These are phyloP conservation scores for Strigamia crassipes DNA, from an alignment of 2,888 invertebrate species.

Conservation along the genomic window DNA sequence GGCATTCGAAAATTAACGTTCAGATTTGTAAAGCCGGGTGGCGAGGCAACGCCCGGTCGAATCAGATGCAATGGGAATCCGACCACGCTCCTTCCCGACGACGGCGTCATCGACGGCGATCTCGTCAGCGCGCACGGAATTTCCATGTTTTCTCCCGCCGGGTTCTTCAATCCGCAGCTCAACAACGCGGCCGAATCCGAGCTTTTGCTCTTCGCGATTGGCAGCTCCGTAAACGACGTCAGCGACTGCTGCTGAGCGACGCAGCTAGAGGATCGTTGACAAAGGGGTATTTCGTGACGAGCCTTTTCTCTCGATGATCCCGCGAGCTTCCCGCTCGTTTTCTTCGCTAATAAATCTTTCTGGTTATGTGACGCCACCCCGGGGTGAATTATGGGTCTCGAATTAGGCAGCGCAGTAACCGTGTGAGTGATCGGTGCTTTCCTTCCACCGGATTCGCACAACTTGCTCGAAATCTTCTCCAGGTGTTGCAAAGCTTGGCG, in stretches of 20 bases:
- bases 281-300: neutral
- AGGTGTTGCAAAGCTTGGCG: neutral
- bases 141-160: neutral
- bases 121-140: neutral
- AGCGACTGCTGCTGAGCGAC: neutral
- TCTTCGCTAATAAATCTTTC: neutral
- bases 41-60: neutral
- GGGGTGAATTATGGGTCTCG: neutral
- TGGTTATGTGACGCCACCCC: neutral
- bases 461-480: neutral
- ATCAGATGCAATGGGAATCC: neutral
- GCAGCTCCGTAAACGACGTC: neutral
- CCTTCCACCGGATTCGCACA: neutral
- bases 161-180: neutral
- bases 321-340: neutral
- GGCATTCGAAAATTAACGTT: constrained; percentile 32
- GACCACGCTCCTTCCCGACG: neutral
- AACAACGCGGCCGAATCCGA: neutral
- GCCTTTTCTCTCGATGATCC: neutral
- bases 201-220: neutral
- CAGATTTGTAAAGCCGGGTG: neutral
- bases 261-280: neutral
- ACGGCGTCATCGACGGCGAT: neutral
- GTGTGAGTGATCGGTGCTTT: neutral
- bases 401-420: neutral